These are phyloP conservation scores for Trinorchestia longiramus DNA, from an alignment of 1,140 invertebrate genomes.

Conservation along the genomic window DNA sequence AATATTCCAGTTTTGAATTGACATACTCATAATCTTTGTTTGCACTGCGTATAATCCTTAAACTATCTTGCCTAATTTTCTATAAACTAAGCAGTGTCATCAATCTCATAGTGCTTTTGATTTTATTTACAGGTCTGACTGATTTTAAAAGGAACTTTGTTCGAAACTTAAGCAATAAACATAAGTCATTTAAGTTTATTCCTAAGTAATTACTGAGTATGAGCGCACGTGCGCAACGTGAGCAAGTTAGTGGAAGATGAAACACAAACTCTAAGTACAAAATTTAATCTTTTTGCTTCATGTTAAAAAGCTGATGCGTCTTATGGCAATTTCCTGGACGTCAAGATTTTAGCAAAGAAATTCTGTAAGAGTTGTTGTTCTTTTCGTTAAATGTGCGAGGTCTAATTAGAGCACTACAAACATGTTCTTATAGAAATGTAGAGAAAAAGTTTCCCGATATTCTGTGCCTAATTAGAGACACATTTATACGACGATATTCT, in stretches of 20 bases:
- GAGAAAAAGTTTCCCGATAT: not conserved
- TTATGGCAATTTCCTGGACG: not conserved
- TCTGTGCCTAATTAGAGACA: not conserved
- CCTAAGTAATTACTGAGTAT: not conserved
- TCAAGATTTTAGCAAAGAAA: not conserved
- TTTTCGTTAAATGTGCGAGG: not conserved
- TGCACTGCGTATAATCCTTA: not conserved
- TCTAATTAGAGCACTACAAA: not conserved
- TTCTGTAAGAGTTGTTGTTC: not conserved
- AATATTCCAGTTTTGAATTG: not conserved
- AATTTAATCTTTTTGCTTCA: not conserved
- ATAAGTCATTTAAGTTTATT: not conserved
- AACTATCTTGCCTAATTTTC: not conserved
- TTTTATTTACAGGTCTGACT: not conserved
- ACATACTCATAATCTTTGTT: not conserved
- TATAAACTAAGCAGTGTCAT: not conserved
- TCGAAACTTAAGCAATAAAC: not conserved
- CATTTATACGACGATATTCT: not conserved
- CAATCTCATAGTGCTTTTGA: not conserved
- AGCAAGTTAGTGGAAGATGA: not conserved
- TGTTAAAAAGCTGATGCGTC: not conserved
- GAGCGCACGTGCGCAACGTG: not conserved
- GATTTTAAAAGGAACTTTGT: not conserved
- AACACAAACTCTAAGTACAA: not conserved
- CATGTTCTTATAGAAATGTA: not conserved